Base-by-base conservation (phyloP, 2,113 vertebrate species). In the Indicator maculatus region DNA sequence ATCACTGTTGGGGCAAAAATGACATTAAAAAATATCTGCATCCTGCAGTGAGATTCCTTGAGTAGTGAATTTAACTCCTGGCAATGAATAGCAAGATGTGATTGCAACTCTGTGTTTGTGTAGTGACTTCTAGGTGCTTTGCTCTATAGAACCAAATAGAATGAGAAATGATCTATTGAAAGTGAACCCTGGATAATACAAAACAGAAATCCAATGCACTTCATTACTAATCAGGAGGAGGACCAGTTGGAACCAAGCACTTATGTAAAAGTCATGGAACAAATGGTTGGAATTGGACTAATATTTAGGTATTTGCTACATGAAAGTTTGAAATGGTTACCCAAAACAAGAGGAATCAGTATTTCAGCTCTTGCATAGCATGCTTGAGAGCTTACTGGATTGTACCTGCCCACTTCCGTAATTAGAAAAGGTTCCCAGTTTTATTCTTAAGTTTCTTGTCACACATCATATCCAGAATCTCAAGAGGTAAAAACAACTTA, bases 371-470 rank as follows among this genome's bases (percentile, higher is more conserved):
- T 72, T n/a, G 16, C 66, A 7, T 20, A 11, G 24, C 6, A 56
- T 92, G 28, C 12, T 8, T 26, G 60, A 77, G 14, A 69, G 28
- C 20, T 79, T 75, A 88, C 58, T 83, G 55, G 41, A 15, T 55
- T 66, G 18, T 39, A 39, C 76, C 53, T 83, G 17, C 23, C 45
- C 50, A 63, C 14, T 87, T 76, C 63, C 60, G 41, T 75, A 71
- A 66, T 81, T 89, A 60, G 45, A 88, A 80, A 91, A 88, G 39
- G 27, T 33, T 5, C 13, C 4, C 38, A 39, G 2, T 13, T 5
- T 19, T 45, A 53, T 52, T 94, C 38, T 69, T 66, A 61, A 88
- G 93, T 86, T 76, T 33, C 17, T 63, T 89, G 23, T 91, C 44
- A 18, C 26, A 38, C 15, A 58, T 77, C 44, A 55, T 71, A 5